Base-by-base conservation (phyloP, 2,888 invertebrate genomes). In the Leptinotarsa rubiginosa region DNA sequence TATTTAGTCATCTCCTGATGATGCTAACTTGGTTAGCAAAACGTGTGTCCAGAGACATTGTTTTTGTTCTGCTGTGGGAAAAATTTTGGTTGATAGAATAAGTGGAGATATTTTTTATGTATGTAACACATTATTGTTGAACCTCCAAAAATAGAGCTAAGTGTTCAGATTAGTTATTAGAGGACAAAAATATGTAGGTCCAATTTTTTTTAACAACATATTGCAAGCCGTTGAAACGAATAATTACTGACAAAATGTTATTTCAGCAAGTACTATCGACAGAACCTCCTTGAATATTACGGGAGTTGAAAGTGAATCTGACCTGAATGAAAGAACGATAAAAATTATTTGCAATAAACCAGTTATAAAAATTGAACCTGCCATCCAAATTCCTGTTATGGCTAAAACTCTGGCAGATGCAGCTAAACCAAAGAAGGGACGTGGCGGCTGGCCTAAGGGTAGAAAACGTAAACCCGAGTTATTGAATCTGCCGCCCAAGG, bases 381-480 rank as follows among this genome's bases (percentile, higher is more conserved):
- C 65, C 20, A 25, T 31, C 18, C 71, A 74, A 70, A 73, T 77
- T 25, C 75, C 78, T 25, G 52, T 75, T 68, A 47, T 78, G 49
- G 50, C 71, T 5, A 82, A 82, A 67, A 65, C 50, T 65, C 64
- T 75, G 54, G 47, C 70, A 47, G 74, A 79, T 69, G 62, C 75
- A 62, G 69, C 22, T 10, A 81, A 83, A 72, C 85, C 84, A 66
- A 87, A 86, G 67, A 90, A 90, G 84, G 86, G 88, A 69, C 87
- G 90, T 81, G 91, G 91, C 75, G 91, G 91, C 0, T 91, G 91
- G 91, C 91, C 91, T 1, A 91, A 91, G 84, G 91, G 91, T 1
- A 87, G 90, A 71, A 91, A 90, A 84, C 83, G 91, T 47, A 91
- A 91, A 83, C 89, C 89, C 16, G 89, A 89, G 76, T 76, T 88